These are phyloP conservation scores for Heliconius ethilla DNA, from an alignment of 2,888 invertebrate species.

Conservation along the genomic window DNA sequence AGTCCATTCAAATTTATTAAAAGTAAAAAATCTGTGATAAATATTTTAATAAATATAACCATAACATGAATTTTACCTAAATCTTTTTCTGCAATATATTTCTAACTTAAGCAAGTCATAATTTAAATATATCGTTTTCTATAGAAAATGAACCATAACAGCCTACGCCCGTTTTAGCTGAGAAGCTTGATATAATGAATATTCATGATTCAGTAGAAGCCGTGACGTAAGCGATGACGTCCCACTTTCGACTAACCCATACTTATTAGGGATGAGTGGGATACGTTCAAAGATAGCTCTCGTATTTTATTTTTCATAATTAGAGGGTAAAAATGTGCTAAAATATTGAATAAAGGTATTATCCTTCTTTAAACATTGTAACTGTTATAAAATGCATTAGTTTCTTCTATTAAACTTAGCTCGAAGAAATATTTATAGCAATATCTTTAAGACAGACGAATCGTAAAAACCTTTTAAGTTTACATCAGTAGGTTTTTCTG, in stretches of 20 bases:
- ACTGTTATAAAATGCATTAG: not conserved
- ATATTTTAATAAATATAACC: not conserved
- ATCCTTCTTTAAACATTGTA: not conserved
- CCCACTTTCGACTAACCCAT: slow-evolving; percentile 28
- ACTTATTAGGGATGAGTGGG: not conserved
- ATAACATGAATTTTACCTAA: not conserved
- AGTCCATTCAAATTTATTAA: not conserved
- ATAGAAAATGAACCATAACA: not conserved
- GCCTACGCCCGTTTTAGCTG: slow-evolving; percentile 2
- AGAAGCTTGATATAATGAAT: slow-evolving; percentile 15
- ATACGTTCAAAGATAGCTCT: slow-evolving; percentile 11
- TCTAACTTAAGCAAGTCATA: not conserved
- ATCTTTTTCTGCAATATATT: not conserved
- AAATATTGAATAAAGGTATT: not conserved
- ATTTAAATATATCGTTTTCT: not conserved
- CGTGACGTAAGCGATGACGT: slow-evolving; percentile 48
- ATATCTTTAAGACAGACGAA: no score
- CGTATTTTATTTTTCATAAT: slow-evolving; percentile 2
- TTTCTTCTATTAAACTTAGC: not conserved
- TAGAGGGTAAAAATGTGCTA: not conserved
- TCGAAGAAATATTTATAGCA: not conserved
- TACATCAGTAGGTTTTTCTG: no score
- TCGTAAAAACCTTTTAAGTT: no score
- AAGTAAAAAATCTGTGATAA: not conserved
- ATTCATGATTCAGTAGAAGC: slow-evolving; percentile 23